Percentiles rank a stretch among this genome's conserved stretches.
phyloP scores from a whole-genome alignment of 2,888 invertebrate genomes.

The Diaprepes abbreviatus region DNA sequence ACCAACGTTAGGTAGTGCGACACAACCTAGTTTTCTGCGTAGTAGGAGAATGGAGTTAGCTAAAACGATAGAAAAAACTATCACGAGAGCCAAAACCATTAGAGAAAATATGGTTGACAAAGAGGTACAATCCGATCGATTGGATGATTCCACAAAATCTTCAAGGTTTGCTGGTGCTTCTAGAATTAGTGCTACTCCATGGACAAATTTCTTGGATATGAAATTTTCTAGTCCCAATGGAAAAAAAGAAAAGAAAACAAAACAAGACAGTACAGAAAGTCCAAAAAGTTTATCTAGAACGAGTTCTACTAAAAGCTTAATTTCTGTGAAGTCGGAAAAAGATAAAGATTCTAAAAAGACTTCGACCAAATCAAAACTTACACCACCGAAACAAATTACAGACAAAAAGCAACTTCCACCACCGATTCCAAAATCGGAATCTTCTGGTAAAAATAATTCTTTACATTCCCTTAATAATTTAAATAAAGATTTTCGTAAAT shows the following conservation, averaged over 20 bases:
- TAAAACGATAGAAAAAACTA: conserved; percentile 79
- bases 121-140: conserved; percentile 80
- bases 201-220: conserved; percentile 74
- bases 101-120: conserved; percentile 75
- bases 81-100: conserved; percentile 73
- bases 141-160: conserved; percentile 78
- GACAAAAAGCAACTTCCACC: conserved; percentile 64
- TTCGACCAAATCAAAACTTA: conserved; percentile 56
- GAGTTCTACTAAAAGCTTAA: conserved; percentile 67
- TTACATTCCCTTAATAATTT: conserved; percentile 68
- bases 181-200: conserved; percentile 71
- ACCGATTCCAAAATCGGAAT: conserved; percentile 68
- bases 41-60: conserved; percentile 80
- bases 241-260: conserved; percentile 50
- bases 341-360: conserved; percentile 56
- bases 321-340: conserved; percentile 56
- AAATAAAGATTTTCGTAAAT: conserved; percentile 83
- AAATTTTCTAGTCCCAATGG: conserved; percentile 67
- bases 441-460: conserved; percentile 56
- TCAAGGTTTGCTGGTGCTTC: conserved; percentile 76
- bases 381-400: conserved; percentile 56
- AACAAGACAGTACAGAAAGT: conserved; percentile 62
- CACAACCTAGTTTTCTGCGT: conserved; percentile 71
- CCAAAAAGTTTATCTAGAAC: conserved; percentile 65
- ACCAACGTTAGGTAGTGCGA: conserved; percentile 76